phyloP scores from a whole-genome alignment of 2,113 vertebrate genomes.

The Pachypanchax playfairii region DNA sequence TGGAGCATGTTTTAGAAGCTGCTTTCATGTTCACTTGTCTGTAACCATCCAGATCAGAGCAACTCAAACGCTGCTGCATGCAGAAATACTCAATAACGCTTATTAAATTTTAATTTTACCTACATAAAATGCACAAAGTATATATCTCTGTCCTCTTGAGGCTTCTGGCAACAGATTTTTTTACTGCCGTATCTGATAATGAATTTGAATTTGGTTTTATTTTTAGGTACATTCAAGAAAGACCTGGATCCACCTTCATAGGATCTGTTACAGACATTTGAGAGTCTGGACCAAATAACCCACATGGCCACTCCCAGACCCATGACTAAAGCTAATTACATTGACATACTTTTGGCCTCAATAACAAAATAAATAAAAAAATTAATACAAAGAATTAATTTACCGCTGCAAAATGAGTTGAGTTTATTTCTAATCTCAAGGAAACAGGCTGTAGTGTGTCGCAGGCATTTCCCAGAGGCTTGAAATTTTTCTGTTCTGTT shows the following conservation, averaged over 20 bases:
- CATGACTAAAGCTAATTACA: background rate
- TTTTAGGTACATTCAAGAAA: background rate
- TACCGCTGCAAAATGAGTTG: background rate
- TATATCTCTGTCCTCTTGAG: background rate
- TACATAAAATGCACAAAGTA: background rate
- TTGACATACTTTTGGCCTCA: background rate
- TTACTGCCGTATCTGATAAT: constrained; percentile 1
- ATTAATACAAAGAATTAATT: no score
- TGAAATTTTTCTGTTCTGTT: background rate
- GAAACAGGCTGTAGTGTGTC: background rate
- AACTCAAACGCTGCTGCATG: background rate
- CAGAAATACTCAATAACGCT: background rate
- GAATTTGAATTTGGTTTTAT: background rate
- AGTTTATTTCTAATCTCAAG: background rate
- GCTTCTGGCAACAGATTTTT: background rate
- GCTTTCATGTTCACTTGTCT: constrained; percentile 9
- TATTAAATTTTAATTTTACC: background rate
- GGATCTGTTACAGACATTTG: background rate
- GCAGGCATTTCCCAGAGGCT: background rate
- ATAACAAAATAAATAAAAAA: background rate
- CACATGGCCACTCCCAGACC: background rate
- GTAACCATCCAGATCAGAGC: constrained; percentile 9
- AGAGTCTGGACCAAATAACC: background rate
- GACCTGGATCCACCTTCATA: background rate
- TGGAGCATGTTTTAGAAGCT: background rate